Evolutionary conservation across 2,113 vertebrate genomes (phyloP).

Genomic region (Ophthalmolycus amberensis): DNA sequence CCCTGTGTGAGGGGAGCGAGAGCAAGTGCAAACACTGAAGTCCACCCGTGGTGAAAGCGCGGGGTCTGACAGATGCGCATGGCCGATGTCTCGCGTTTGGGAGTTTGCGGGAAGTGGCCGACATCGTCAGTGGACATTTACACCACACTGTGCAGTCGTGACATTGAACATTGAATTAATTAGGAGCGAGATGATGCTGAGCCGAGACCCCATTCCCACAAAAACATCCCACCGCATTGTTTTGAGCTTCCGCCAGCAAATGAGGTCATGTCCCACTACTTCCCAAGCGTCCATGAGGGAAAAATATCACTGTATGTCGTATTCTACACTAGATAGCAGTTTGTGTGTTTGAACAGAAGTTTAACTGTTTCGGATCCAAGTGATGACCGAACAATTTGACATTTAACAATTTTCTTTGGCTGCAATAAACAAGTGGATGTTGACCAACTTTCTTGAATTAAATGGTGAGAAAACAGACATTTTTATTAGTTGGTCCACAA

Average conservation of each 20-base stretch:
- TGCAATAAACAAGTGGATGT: background rate
- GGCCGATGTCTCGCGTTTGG: background rate
- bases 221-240: background rate
- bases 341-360: background rate
- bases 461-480: background rate
- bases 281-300: background rate
- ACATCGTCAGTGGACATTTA: slow-evolving; percentile 13
- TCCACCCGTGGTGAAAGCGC: background rate
- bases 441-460: background rate
- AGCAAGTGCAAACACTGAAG: slow-evolving; percentile 19
- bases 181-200: slow-evolving; percentile 15
- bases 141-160: slow-evolving; percentile 18
- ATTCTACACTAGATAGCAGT: background rate
- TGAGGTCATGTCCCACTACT: background rate
- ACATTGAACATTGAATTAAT: slow-evolving; percentile 49
- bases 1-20: background rate
- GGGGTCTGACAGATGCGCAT: slow-evolving; percentile 13
- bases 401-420: background rate
- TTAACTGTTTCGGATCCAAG: background rate
- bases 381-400: background rate
- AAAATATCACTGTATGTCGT: background rate
- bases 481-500: too few relatives aligned
- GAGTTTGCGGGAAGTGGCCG: background rate
- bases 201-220: background rate
- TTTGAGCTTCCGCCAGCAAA: slow-evolving; percentile 6